Percentiles rank a stretch among this genome's conserved stretches.
These are phyloP conservation scores for Rhagonycha lutea DNA, from an alignment of 2,888 invertebrate species.

Conservation along the genomic window DNA sequence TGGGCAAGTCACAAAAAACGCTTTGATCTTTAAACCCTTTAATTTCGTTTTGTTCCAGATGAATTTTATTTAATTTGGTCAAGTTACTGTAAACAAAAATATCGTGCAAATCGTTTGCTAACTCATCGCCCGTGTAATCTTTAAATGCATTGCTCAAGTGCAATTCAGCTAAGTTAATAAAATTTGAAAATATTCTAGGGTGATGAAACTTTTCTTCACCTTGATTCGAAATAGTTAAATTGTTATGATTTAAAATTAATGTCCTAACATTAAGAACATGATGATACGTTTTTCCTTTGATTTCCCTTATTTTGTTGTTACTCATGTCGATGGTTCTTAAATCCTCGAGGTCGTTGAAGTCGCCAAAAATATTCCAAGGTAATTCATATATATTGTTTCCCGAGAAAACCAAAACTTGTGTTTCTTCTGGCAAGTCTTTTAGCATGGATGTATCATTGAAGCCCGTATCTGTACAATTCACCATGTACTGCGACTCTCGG, in stretches of 20 bases:
- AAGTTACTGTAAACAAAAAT: constrained; percentile 73
- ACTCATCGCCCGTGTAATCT: constrained; percentile 63
- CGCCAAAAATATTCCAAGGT: constrained; percentile 74
- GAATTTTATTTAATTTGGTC: constrained; percentile 68
- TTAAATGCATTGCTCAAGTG: constrained; percentile 77
- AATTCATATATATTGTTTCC: constrained; percentile 69
- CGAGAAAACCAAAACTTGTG: constrained; percentile 71
- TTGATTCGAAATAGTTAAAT: constrained; percentile 63
- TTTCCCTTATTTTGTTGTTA: constrained; percentile 70
- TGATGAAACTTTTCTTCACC: constrained; percentile 64
- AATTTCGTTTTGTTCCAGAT: constrained; percentile 78
- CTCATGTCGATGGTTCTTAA: constrained; percentile 74
- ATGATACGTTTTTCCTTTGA: constrained; percentile 76
- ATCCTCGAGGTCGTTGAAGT: constrained; percentile 60
- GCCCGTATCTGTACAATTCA: constrained; percentile 71
- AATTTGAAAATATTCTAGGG: constrained; percentile 72
- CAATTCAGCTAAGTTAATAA: constrained; percentile 68
- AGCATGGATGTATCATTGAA: constrained; percentile 65
- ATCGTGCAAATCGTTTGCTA: constrained; percentile 70
- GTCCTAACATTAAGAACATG: constrained; percentile 70
- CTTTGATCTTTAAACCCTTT: constrained; percentile 65
- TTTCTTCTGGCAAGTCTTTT: constrained; percentile 65
- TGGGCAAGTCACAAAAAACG: constrained; percentile 73
- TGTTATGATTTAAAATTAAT: constrained; percentile 73
- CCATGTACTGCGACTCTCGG: constrained; percentile 58